A percentile compares a stretch with the other conserved stretches of the same genome.
Evolutionary conservation across 2,888 invertebrate species (phyloP).

Genomic region (Apotomis betuletana): DNA sequence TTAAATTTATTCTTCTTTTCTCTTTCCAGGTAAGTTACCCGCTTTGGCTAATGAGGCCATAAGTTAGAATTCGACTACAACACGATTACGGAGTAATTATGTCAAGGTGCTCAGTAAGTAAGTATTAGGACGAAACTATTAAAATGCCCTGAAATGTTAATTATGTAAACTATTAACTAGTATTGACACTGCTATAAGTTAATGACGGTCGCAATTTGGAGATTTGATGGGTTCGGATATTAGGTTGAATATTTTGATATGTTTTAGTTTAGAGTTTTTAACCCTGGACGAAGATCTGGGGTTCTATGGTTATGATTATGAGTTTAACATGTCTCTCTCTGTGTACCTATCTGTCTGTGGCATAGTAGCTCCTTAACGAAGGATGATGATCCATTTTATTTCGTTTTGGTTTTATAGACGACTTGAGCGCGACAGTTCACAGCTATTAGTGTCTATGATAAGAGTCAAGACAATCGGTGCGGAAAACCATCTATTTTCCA

Average conservation of each 20-base stretch:
- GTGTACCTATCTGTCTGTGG: no score
- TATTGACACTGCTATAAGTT: slow-evolving; percentile 3
- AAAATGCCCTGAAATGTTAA: slow-evolving; percentile 27
- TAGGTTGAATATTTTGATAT: slow-evolving; percentile 4
- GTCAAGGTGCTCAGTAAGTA: slow-evolving; percentile 8
- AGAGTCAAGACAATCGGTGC: no score
- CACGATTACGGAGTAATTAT: background rate
- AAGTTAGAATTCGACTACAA: background rate
- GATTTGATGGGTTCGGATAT: slow-evolving; percentile 7
- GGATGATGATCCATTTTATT: no score
- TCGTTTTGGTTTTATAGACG: no score
- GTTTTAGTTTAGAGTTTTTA: background rate
- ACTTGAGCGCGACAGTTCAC: no score
- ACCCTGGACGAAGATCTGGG: background rate
- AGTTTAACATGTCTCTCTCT: no score
- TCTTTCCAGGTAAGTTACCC: slow-evolving; percentile 37
- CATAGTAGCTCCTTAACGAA: no score
- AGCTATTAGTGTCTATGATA: no score
- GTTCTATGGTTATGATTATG: no score
- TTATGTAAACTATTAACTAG: background rate
- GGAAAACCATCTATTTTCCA: no score
- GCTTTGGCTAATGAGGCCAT: background rate
- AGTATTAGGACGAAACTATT: background rate
- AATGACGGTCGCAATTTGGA: slow-evolving; percentile 11
- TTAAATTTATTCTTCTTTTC: slow-evolving; percentile 8